Evolutionary conservation across 92 coral and sea anemone species (phyloP).

Genomic region (Metridium senile): DNA sequence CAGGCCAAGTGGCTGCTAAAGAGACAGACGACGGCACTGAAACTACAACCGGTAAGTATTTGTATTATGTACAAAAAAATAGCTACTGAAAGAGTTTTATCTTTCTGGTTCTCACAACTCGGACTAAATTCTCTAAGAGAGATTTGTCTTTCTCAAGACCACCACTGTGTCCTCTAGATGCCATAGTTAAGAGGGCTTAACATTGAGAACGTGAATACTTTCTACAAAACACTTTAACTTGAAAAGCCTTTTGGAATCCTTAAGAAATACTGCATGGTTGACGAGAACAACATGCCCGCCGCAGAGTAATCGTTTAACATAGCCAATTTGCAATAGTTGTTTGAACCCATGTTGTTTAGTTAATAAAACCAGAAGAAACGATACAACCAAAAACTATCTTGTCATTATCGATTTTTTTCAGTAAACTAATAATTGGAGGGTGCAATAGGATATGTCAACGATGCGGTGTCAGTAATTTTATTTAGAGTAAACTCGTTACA

Average conservation of each 20-base stretch:
- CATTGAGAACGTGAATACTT: conserved; percentile 24
- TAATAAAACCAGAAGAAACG: not conserved
- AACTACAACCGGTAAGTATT: conserved; percentile 23
- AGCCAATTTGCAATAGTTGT: not conserved
- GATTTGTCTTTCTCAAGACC: conserved; percentile 8
- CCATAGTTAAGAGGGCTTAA: conserved; percentile 43
- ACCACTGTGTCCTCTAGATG: conserved; percentile 28
- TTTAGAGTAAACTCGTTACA: conserved; percentile 22
- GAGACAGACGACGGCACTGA: conserved; percentile 23
- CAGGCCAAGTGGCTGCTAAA: conserved; percentile 4
- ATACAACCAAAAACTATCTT: not conserved
- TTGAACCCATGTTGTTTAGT: not conserved
- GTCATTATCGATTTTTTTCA: conserved; percentile 7
- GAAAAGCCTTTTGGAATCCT: conserved; percentile 31
- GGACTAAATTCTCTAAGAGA: conserved; percentile 1
- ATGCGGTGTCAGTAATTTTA: conserved; percentile 10
- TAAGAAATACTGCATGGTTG: conserved; percentile 32
- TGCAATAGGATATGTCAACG: conserved; percentile 25
- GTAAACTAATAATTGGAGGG: conserved; percentile 5
- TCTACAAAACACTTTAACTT: conserved; percentile 24
- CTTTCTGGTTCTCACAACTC: not conserved
- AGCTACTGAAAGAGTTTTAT: not conserved
- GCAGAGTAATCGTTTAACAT: too few species aligned
- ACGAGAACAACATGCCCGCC: too few species aligned
- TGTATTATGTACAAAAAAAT: not conserved